Base-by-base conservation (phyloP, 2,888 invertebrate species). In the Coenonympha glycerion region DNA sequence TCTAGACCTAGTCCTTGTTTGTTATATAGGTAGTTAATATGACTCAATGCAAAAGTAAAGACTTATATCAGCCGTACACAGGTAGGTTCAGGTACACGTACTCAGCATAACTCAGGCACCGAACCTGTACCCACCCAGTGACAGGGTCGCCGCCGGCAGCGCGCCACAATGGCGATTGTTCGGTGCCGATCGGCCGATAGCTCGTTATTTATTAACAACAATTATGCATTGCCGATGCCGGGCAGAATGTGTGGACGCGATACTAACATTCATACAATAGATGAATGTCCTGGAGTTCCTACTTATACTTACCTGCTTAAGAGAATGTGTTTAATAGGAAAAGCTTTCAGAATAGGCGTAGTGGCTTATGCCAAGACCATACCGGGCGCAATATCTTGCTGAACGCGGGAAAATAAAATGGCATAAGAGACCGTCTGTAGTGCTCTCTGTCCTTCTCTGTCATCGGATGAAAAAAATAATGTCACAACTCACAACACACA, bases 111-210 rank as follows among this genome's bases (percentile, higher is more conserved):
- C 51, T 54, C 40, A 54, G 18, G 48, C 46, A 55, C 47, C 49
- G 52, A 53, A 55, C 49, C 50, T 42, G 64, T 60, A 64, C 61
- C 71, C 74, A 66, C 71, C 72, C 74, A 76, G 74, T 79, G 79
- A 80, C 79, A 79, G 71, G 59, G 22, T 63, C 65, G 76, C 79
- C 80, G 73, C 71, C 71, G 79, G 84, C 81, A 69, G 68, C 69
- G 55, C 40, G 51, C 68, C 69, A 85, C 83, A 83, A 85, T 83
- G 71, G 75, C 73, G 69, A 84, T 84, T 84, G 84, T 84, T 80
- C 78, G 55, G 51, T 41, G 44, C 65, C 65, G 75, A 76, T 73
- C 73, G 65, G 57, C 62, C 63, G 75, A 77, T 68, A 73, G 66
- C 64, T 65, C 65, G 69, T 73, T 74, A 75, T 76, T 77, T 73